Conservation (phyloP, 2,888 invertebrate genomes). For the Hemistola chrysoprasaria region DNA sequence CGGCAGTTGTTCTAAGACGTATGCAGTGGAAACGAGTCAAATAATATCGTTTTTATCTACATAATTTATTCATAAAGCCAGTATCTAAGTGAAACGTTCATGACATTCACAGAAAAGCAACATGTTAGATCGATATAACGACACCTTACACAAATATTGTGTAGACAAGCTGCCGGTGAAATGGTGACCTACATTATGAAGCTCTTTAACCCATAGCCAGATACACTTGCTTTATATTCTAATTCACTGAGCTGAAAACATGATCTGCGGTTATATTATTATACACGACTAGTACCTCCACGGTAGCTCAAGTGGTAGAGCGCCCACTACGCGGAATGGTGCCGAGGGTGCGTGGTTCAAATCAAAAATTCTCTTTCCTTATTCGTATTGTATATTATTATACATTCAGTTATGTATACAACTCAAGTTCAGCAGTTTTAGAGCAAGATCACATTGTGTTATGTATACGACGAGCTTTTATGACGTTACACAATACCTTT, state of each 20-base stretch:
- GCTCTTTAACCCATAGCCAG: slow-evolving; percentile 26
- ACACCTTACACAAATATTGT: slow-evolving; percentile 23
- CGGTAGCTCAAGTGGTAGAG: no score
- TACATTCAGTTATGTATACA: slow-evolving; percentile 11
- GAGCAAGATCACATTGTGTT: slow-evolving; percentile 2
- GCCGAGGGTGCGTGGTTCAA: no score
- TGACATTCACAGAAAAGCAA: slow-evolving; percentile 9
- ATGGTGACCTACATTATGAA: slow-evolving; percentile 39
- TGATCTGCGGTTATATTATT: slow-evolving; percentile 38
- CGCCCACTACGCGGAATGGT: no score
- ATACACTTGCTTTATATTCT: slow-evolving; percentile 47
- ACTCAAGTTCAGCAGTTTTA: slow-evolving; percentile 14
- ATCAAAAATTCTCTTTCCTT: no score
- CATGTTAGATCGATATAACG: slow-evolving; percentile 9
- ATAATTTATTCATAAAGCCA: no score
- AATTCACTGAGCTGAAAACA: slow-evolving; percentile 51
- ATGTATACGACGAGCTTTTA: background rate
- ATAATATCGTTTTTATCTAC: no score
- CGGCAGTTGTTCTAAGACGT: no score
- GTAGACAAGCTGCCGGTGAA: slow-evolving; percentile 28
- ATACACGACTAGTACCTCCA: no score
- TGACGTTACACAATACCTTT: background rate
- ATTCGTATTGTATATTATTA: no score
- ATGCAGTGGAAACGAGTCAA: no score
- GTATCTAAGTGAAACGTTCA: background rate